Evolutionary conservation across 2,113 vertebrate genomes (phyloP).

Genomic region (Thymallus thymallus): DNA sequence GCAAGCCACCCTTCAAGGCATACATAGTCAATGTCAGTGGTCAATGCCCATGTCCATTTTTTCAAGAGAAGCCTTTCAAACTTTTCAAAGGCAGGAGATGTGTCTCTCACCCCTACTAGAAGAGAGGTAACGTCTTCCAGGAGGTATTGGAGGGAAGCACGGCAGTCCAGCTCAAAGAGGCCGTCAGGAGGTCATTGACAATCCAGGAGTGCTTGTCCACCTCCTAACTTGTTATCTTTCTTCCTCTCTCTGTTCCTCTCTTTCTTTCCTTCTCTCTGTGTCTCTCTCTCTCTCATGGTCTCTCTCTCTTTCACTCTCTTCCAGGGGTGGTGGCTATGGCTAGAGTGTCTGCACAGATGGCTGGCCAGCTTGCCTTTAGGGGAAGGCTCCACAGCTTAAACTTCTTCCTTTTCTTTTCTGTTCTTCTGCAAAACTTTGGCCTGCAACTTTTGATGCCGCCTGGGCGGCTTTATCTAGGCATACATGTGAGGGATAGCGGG

Average conservation of each 20-base stretch:
- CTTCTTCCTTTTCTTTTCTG: slow-evolving; percentile 65
- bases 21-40: slow-evolving; percentile 64
- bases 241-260: slow-evolving; percentile 37
- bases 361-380: slow-evolving; percentile 78
- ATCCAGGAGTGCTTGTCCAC: neutral
- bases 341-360: slow-evolving; percentile 78
- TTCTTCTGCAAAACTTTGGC: slow-evolving; percentile 72
- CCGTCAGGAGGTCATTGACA: neutral
- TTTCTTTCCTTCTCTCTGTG: neutral
- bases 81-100: neutral
- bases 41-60: slow-evolving; percentile 60
- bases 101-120: slow-evolving; percentile 35
- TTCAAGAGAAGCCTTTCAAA: slow-evolving; percentile 41
- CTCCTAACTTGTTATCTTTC: slow-evolving; percentile 32
- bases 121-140: slow-evolving; percentile 32
- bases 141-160: neutral
- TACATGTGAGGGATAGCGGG: slow-evolving; percentile 57
- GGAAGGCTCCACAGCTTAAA: slow-evolving; percentile 75
- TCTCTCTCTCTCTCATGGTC: neutral
- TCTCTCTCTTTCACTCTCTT: slow-evolving; percentile 52
- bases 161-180: neutral
- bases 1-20: slow-evolving; percentile 65
- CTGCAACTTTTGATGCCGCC: slow-evolving; percentile 71
- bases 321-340: slow-evolving; percentile 73
- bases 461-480: slow-evolving; percentile 72